Evolutionary conservation across 2,797 vertebrate genomes (phyloP), one percentile per base, ranked within the genome.

Genomic region (Sebastes umbrosus): DNA sequence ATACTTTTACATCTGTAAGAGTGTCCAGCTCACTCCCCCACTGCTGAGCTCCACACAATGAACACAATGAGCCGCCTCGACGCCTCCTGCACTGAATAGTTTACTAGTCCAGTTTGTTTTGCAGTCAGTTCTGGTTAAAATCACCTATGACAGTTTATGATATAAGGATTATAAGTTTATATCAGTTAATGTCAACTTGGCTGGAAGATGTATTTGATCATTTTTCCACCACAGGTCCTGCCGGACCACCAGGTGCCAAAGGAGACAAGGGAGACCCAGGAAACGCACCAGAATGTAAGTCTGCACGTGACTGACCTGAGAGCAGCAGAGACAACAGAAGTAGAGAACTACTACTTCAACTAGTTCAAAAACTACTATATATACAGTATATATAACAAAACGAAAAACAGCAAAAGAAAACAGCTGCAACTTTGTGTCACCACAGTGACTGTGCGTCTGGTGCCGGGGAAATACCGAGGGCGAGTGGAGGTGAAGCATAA

Each of bases 401-500:
- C 13, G 13, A 39, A 39, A 39, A 39, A 39, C 39, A 39, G 39
- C 39, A 39, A 14, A 39, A 39, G 5, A 39, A 39, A 54, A 39
- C 36, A 63, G n/a, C 36, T 71, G 9, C 3, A 24, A 9, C 55
- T 77, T 59, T 85, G 34, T 84, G 4, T 58, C 5, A 3, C 24
- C 16, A 12, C 84, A 94, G 91, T 8, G 43, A 77, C 5, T 0
- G 87, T 93, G 58, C 93, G 92, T 7, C 88, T 94, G 0, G 73
- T 84, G 1, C 90, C 90, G 2, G 83, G 81, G 2, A 16, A 2
- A 9, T 2, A 0, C 6, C 22, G 74, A 12, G 98, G 97, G 2
- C 94, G 97, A 0, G 96, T 97, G 70, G 97, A 99, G 90, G 58
- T 99, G 68, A 36, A 65, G 12, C 0, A 95, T 46, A 1, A 80